Evolutionary conservation across 2,113 vertebrate genomes (phyloP).

Genomic region (Lycocorax pyrrhopterus): DNA sequence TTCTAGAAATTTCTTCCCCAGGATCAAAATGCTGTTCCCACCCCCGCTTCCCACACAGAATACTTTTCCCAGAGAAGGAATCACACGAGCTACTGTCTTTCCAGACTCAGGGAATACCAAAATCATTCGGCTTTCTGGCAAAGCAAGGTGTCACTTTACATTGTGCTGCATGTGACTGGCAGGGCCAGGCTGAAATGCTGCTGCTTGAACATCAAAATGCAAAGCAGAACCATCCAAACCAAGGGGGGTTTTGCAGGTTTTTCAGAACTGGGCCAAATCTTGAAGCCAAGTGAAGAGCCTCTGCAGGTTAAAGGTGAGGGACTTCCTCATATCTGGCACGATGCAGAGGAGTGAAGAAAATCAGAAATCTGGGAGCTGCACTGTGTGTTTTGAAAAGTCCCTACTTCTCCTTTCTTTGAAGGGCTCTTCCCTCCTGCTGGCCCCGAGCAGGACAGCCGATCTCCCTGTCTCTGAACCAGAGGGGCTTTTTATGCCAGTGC

Average conservation of each 20-base stretch:
- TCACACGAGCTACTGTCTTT: not conserved
- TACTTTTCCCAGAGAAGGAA: not conserved
- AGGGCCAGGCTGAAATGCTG: not conserved
- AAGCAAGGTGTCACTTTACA: not conserved
- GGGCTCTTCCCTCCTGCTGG: not conserved
- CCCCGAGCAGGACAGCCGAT: not conserved
- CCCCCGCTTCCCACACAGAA: not conserved
- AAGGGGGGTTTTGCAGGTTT: not conserved
- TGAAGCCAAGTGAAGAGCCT: not conserved
- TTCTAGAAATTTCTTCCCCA: not conserved
- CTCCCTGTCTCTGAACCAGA: not conserved
- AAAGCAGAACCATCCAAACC: not conserved
- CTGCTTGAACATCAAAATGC: not conserved
- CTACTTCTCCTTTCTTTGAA: not conserved
- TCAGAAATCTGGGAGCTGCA: not conserved
- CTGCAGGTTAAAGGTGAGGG: not conserved
- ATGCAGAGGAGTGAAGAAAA: not conserved
- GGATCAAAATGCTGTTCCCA: not conserved
- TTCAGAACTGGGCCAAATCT: not conserved
- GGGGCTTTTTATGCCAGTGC: rapidly evolving
- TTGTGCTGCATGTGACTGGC: not conserved
- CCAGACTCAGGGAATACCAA: not conserved
- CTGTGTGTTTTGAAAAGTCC: not conserved
- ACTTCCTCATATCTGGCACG: not conserved
- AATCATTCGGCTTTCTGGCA: not conserved